phyloP scores from a whole-genome alignment of 1,140 invertebrate genomes.

The Cotesia typhae region DNA sequence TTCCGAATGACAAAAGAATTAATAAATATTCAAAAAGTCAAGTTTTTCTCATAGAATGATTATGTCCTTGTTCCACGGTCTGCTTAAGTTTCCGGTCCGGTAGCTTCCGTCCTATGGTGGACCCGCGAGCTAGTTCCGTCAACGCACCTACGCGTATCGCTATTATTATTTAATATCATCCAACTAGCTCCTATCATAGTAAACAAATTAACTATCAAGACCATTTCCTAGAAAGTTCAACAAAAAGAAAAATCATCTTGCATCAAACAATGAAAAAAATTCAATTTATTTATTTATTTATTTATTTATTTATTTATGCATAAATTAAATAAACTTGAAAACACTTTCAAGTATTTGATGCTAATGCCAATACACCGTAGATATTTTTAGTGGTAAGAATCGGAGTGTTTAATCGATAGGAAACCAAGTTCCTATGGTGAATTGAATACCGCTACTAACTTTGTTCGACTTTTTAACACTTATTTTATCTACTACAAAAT shows the following conservation, averaged over 20 bases:
- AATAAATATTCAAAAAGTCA: no score
- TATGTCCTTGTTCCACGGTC: slow-evolving; percentile 61
- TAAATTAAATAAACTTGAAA: neutral
- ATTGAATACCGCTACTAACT: slow-evolving; percentile 18
- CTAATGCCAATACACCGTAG: slow-evolving; percentile 29
- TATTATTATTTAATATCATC: slow-evolving; percentile 30
- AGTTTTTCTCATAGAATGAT: slow-evolving; percentile 33
- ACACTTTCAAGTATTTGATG: neutral
- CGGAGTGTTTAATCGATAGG: slow-evolving; percentile 59
- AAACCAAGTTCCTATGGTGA: slow-evolving; percentile 45
- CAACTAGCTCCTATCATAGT: neutral
- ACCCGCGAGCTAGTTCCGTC: slow-evolving; percentile 21
- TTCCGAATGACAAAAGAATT: neutral
- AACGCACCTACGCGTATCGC: slow-evolving; percentile 18
- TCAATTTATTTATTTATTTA: slow-evolving; percentile 9
- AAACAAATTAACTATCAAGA: slow-evolving; percentile 12
- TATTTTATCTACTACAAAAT: no score
- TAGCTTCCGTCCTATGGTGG: slow-evolving; percentile 43
- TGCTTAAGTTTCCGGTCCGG: slow-evolving; percentile 60
- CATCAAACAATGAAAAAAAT: neutral
- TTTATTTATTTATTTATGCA: neutral
- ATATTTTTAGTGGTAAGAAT: slow-evolving; percentile 51
- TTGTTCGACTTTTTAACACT: neutral
- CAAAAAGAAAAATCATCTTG: neutral
- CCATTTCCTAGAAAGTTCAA: slow-evolving; percentile 5